Conservation (phyloP, 2,113 vertebrate genomes). For the Tetraodon nigroviridis region DNA sequence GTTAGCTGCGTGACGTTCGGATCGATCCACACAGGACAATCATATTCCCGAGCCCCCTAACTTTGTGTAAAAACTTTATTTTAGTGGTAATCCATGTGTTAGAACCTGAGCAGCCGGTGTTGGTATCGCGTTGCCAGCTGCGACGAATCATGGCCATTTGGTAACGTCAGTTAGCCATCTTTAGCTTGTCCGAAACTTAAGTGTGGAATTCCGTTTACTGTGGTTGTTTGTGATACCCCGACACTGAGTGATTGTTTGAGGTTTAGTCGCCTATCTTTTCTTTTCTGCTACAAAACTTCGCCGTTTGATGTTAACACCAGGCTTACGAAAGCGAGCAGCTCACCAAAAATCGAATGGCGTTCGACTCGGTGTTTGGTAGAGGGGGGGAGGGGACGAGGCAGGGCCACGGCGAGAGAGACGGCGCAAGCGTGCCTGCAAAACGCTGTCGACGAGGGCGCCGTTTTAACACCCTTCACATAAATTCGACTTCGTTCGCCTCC, state of each 20-base stretch:
- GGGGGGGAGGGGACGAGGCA: conserved; percentile 66
- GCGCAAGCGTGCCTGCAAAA: conserved; percentile 42
- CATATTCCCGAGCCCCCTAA: background rate
- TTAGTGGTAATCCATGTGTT: background rate
- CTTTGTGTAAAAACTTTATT: background rate
- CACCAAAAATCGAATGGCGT: conserved; percentile 37
- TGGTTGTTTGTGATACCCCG: conserved; percentile 5
- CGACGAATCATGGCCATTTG: conserved; percentile 7
- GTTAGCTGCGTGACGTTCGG: conserved; percentile 22
- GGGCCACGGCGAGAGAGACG: conserved; percentile 38
- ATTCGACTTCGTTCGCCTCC: conserved; percentile 12
- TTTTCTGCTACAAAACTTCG: conserved; percentile 28
- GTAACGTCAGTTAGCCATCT: conserved; percentile 29
- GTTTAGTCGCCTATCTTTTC: background rate
- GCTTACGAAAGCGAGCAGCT: conserved; percentile 45
- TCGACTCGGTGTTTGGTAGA: conserved; percentile 52
- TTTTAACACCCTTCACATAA: conserved; percentile 12
- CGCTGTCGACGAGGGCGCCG: conserved; percentile 4
- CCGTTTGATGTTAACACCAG: conserved; percentile 34
- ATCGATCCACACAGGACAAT: conserved; percentile 12
- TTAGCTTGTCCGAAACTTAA: conserved; percentile 17
- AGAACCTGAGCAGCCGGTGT: background rate
- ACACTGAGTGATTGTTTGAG: background rate
- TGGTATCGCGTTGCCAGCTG: background rate
- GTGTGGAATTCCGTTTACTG: conserved; percentile 13